Conservation (phyloP, 2,113 vertebrate genomes). For the Pteropus alecto region DNA sequence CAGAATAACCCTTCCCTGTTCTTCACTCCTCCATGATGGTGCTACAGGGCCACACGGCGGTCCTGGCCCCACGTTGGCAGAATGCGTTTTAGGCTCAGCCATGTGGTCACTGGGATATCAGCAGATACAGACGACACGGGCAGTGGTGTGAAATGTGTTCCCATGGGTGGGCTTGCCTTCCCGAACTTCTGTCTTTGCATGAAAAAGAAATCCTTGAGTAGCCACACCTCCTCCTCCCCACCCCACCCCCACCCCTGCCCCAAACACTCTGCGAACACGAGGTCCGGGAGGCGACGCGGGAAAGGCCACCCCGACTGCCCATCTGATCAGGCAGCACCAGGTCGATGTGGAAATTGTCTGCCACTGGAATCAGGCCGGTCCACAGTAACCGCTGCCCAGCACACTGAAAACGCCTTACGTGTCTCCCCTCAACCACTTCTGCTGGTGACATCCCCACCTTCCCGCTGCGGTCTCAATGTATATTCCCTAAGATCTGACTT, state of each 20-base stretch:
- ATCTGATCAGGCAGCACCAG: neutral
- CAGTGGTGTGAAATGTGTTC: neutral
- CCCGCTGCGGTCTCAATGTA: neutral
- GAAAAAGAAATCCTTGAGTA: neutral
- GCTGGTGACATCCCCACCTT: neutral
- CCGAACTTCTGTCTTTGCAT: neutral
- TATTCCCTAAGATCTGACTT: neutral
- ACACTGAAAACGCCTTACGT: fast-evolving
- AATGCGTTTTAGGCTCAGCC: neutral
- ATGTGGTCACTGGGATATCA: fast-evolving
- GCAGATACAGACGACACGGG: neutral
- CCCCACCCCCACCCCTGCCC: no score
- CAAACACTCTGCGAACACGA: no score
- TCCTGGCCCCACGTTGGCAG: neutral
- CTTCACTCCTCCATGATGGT: neutral
- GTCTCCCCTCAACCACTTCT: neutral
- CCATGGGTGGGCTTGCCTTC: neutral
- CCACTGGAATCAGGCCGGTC: no score
- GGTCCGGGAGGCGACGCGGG: no score
- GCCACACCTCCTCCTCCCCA: neutral
- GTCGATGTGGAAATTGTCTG: no score
- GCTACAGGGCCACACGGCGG: fast-evolving
- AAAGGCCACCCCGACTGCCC: fast-evolving
- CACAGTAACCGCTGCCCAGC: neutral
- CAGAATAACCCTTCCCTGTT: fast-evolving